Evolutionary conservation across 2,113 vertebrate genomes (phyloP), one percentile per base, ranked within the genome.

Genomic region (Scomber scombrus): DNA sequence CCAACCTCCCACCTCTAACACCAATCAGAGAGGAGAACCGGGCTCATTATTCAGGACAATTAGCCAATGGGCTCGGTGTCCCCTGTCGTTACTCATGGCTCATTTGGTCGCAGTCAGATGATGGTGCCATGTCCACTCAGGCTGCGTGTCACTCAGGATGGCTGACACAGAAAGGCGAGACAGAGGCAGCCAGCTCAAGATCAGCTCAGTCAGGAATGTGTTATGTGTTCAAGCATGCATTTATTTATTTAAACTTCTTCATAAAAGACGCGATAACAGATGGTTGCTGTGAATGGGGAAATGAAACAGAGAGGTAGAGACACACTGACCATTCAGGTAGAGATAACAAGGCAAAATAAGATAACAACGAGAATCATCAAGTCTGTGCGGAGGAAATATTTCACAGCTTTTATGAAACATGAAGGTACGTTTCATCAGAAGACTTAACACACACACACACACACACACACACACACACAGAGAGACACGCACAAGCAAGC

Each of bases 31-130:
- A 65, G 3, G 10, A 85, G 84, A 69, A 57, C 50, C 71, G 16
- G 58, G 50, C 79, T 88, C 86, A 80, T 91, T 88, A 92, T 91
- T 89, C 81, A 91, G 79, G 78, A 89, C 80, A 88, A 91, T 92
- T 92, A 89, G 87, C 92, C 92, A 87, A 92, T 89, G 83, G 86
- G 80, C 80, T 84, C 47, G 1, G 78, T 73, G 76, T 84, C 80
- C 66, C 68, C 81, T 70, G 82, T 84, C 75, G 29, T 91, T 87
- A 85, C 73, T 92, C 87, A 89, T 15, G 86, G 82, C 85, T 88
- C 85, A 87, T 93, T 92, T 93, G 83, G 78, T 81, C 85, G 40
- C 80, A 80, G 82, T 90, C 74, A 85, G 83, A 90, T 90, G 85
- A 92, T 50, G 31, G 64, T 84, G 91, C 85, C 88, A 83, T 84